Percentiles rank a stretch among this genome's conserved stretches.
Evolutionary conservation across 2,797 vertebrate genomes (phyloP).

Genomic region (Echiichthys vipera): DNA sequence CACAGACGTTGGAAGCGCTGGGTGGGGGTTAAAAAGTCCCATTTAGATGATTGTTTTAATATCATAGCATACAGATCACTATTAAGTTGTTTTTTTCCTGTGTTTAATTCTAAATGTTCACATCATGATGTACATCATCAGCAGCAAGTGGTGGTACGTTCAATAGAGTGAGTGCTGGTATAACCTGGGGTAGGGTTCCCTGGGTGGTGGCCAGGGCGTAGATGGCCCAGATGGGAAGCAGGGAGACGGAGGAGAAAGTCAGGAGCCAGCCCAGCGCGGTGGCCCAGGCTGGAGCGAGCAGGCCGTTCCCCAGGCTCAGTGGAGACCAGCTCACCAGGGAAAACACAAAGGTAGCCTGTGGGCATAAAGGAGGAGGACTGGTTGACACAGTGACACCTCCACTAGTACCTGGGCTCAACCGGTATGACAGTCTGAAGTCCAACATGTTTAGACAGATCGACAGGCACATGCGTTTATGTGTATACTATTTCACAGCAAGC

Average conservation of each 20-base stretch:
- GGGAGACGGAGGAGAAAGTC: conserved; percentile 78
- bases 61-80: not conserved
- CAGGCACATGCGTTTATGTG: not conserved
- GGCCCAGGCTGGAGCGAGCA: conserved; percentile 77
- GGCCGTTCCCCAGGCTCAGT: conserved; percentile 71
- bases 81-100: not conserved
- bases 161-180: not conserved
- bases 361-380: not conserved
- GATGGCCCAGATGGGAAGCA: conserved; percentile 82
- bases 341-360: conserved; percentile 80
- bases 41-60: conserved; percentile 2
- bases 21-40: not conserved
- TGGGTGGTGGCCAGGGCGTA: conserved; percentile 73
- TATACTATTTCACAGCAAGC: conserved; percentile 17
- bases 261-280: conserved; percentile 78
- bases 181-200: conserved; percentile 73
- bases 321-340: conserved; percentile 81
- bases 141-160: not conserved
- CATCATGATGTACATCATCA: not conserved
- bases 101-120: too few relatives aligned
- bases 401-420: too few relatives aligned
- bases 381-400: not conserved
- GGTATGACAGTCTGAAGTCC: too few relatives aligned
- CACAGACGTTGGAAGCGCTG: conserved; percentile 78
- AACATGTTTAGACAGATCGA: not conserved